phyloP scores from a whole-genome alignment of 30 jellyfish, hydroid and myxozoan genomes.

The Catostylus mosaicus region DNA sequence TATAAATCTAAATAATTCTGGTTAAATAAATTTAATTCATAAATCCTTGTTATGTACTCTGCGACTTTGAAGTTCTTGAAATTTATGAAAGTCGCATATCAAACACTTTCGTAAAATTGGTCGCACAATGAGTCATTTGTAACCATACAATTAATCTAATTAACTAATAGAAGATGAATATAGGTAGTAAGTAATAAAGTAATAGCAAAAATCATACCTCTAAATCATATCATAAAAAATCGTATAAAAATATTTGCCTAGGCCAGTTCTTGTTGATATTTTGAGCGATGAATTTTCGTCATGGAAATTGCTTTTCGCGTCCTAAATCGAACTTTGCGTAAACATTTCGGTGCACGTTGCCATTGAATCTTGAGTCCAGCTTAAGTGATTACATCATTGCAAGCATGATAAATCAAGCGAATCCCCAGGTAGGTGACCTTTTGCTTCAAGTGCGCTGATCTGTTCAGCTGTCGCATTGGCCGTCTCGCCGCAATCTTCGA shows the following conservation, averaged over 20 bases:
- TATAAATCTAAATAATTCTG: too few species aligned
- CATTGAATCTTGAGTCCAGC: conserved; percentile 63
- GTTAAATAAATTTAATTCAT: too few species aligned
- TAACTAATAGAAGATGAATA: too few species aligned
- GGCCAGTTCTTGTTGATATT: background rate
- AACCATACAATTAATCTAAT: too few species aligned
- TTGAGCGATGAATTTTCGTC: background rate
- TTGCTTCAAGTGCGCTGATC: conserved; percentile 60
- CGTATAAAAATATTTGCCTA: background rate
- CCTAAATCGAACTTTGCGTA: background rate
- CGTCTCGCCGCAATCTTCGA: conserved; percentile 6
- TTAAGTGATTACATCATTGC: conserved; percentile 62
- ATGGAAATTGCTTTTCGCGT: conserved; percentile 36
- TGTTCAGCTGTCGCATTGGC: background rate
- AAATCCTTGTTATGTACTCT: too few species aligned
- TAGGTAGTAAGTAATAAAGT: background rate
- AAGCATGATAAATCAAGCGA: conserved; percentile 52
- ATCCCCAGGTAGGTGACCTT: conserved; percentile 41
- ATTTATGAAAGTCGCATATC: too few species aligned
- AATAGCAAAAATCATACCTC: background rate
- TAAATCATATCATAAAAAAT: conserved; percentile 14
- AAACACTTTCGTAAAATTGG: too few species aligned
- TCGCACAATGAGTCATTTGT: too few species aligned
- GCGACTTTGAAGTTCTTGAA: too few species aligned
- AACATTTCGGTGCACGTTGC: conserved; percentile 47